Percentiles rank a stretch among this genome's conserved stretches.
Conservation (phyloP, 1,140 invertebrate genomes). For the Polypedilum vanderplanki region DNA sequence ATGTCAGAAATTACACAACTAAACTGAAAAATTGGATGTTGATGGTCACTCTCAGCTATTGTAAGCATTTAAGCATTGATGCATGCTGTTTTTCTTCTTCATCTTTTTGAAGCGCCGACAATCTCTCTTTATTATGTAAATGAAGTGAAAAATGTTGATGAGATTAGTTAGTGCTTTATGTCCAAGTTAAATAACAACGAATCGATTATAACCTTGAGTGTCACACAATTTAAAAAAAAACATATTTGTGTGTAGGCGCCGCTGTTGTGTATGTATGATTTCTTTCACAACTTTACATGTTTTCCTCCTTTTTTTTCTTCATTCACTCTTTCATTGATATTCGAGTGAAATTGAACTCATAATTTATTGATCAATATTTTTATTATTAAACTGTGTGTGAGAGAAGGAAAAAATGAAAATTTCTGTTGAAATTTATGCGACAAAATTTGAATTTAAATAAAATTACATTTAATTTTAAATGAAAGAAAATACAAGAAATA, state of each 20-base stretch:
- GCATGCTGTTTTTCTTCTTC: neutral
- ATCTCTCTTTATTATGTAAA: conserved; percentile 14
- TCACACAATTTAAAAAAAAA: neutral
- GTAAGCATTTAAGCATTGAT: neutral
- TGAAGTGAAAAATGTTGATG: neutral
- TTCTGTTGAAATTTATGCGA: neutral
- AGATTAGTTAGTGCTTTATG: neutral
- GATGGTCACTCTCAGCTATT: neutral
- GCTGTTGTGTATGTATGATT: neutral
- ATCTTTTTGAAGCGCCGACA: neutral
- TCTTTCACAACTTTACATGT: conserved; percentile 3
- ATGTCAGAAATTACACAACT: neutral
- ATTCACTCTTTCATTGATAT: neutral
- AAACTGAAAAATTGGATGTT: neutral
- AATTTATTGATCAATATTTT: conserved; percentile 20
- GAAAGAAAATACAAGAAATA: too few relatives aligned
- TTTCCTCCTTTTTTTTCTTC: neutral
- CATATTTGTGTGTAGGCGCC: neutral
- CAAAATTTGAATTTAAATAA: neutral
- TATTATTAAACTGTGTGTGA: neutral
- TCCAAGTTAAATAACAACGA: neutral
- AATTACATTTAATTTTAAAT: too few relatives aligned
- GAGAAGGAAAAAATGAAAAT: neutral
- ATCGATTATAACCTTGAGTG: neutral
- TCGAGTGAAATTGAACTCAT: neutral